phyloP scores from a whole-genome alignment of 1,140 invertebrate species.

The Harlomillsia oculata region DNA sequence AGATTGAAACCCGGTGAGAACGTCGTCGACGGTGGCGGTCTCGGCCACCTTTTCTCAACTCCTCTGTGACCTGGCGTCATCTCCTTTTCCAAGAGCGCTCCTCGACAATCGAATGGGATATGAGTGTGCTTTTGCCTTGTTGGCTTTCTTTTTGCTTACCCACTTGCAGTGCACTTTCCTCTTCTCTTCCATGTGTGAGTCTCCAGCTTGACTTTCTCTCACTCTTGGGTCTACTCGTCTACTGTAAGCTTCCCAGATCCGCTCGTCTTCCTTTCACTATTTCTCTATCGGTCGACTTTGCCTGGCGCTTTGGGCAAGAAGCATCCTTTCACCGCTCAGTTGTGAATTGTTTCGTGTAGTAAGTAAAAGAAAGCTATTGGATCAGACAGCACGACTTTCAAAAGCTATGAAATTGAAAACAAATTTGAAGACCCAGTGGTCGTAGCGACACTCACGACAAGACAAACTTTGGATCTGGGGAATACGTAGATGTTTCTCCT shows the following conservation, averaged over 20 bases:
- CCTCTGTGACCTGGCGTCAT: too few species aligned
- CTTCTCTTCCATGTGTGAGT: neutral
- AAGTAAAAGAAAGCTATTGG: conserved; percentile 18
- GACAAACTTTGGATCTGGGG: conserved; percentile 21
- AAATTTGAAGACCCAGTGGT: conserved; percentile 23
- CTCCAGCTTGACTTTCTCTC: neutral
- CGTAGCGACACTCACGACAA: conserved; percentile 20
- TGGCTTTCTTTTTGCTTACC: neutral
- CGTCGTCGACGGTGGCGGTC: neutral
- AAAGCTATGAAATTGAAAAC: conserved; percentile 33
- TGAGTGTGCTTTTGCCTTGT: neutral
- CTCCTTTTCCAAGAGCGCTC: neutral
- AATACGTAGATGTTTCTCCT: conserved; percentile 7
- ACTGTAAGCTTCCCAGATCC: neutral
- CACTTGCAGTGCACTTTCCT: neutral
- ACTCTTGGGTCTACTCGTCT: neutral
- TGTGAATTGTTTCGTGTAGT: too few species aligned
- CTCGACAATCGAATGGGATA: neutral
- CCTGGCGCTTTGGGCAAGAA: too few species aligned
- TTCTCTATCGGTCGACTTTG: neutral
- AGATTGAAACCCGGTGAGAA: conserved; percentile 18
- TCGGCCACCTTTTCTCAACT: too few species aligned
- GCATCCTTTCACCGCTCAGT: too few species aligned
- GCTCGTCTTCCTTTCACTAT: neutral
- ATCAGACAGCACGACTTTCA: conserved; percentile 17